Evolutionary conservation across 2,113 vertebrate species (phyloP), one percentile per base, ranked within the genome.

Genomic region (Melierax canorus): DNA sequence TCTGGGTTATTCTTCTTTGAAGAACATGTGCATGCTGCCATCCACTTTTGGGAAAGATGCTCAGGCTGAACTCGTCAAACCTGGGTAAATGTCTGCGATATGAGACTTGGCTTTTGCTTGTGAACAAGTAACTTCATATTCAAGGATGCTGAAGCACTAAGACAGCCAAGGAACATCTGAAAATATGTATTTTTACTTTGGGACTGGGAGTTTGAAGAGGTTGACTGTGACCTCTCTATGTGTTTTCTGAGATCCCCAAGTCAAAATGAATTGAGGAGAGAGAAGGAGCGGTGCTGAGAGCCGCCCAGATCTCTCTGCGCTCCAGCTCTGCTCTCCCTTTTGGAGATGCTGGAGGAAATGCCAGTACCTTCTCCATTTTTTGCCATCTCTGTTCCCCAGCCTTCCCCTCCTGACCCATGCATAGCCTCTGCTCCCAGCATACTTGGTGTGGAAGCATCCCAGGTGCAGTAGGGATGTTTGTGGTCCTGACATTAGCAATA

Each of bases 281-380:
- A 64, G 75, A 88, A 83, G 27, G 15, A 46, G 3, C 11, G 9
- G 34, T 15, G 27, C 59, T 77, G 75, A 59, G 36, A 59, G 10
- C 63, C 71, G 34, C 41, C 39, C 36, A 53, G 58, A 41, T 15
- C n/a, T 74, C 38, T 82, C 79, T 80, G 39, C 4, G 1, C 67
- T 76, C 27, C 71, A 69, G 38, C 43, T 73, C 66, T 79, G 45
- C 55, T 75, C 32, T 76, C 8, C 13, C 14, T 62, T 73, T 45
- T 2, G 2, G 27, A 32, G 23, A 39, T 59, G 45, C 32, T 74
- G 38, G 29, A 81, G 32, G 29, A 51, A 77, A 71, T 66, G 36
- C 22, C 55, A n/a, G 24, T 22, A 50, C 17, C 11, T 36, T 53
- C 50, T 55, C 0, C 0, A 0, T 5, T 29, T 69, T 88, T 69